A percentile compares a stretch with the other conserved stretches of the same genome.
phyloP scores from a whole-genome alignment of 2,797 vertebrate species.

The Nasua narica region DNA sequence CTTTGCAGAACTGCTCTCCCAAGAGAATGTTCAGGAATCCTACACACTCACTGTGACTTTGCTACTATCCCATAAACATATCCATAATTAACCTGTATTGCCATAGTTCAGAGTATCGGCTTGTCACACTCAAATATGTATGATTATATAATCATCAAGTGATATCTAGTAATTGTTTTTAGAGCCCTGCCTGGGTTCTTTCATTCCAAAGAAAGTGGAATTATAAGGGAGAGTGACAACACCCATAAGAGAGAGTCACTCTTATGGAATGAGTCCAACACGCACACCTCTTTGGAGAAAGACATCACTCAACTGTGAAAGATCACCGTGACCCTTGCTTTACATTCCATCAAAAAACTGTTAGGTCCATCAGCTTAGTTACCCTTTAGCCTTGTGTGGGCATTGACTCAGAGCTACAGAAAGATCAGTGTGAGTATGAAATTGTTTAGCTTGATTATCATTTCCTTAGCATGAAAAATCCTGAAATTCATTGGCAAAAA shows the following conservation, averaged over 20 bases:
- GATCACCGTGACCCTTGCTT: background rate
- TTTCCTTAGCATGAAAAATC: background rate
- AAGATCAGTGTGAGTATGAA: background rate
- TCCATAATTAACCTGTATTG: background rate
- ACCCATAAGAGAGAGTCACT: background rate
- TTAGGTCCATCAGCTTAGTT: background rate
- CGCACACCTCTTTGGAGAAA: slow-evolving; percentile 20
- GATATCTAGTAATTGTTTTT: background rate
- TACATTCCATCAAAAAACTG: background rate
- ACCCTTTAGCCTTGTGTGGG: background rate
- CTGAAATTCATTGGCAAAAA: background rate
- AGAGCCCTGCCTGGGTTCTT: background rate
- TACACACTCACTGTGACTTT: background rate
- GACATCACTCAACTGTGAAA: slow-evolving; percentile 29
- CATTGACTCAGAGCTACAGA: background rate
- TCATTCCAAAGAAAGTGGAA: background rate
- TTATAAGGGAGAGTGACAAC: background rate
- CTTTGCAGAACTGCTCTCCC: background rate
- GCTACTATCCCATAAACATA: background rate
- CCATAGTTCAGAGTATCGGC: background rate
- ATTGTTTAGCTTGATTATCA: slow-evolving; percentile 20
- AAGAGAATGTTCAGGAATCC: background rate
- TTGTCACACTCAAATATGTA: background rate
- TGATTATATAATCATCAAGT: background rate
- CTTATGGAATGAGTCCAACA: slow-evolving; percentile 23